Percentiles rank a stretch among this genome's conserved stretches.
Evolutionary conservation across 2,888 invertebrate genomes (phyloP).

Genomic region (Eupeodes luniger): DNA sequence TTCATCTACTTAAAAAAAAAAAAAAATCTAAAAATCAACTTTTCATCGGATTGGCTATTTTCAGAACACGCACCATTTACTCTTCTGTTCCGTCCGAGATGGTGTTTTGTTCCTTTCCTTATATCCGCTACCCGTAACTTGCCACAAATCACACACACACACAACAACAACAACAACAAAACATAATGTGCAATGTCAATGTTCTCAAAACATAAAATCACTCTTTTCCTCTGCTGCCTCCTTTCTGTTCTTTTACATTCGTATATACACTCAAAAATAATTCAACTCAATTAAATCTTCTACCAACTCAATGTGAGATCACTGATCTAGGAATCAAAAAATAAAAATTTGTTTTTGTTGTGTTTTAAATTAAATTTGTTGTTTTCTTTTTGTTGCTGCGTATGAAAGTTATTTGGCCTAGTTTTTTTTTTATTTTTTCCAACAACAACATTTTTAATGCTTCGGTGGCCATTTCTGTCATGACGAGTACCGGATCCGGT

Average conservation of each 20-base stretch:
- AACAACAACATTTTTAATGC: background rate
- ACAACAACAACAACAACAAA: background rate
- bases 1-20: background rate
- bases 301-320: slow-evolving; percentile 5
- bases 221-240: background rate
- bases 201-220: slow-evolving; percentile 67
- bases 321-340: slow-evolving; percentile 27
- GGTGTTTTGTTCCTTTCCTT: background rate
- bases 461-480: slow-evolving; percentile 30
- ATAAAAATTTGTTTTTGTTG: background rate
- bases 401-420: slow-evolving; percentile 43
- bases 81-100: background rate
- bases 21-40: background rate
- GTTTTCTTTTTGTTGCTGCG: background rate
- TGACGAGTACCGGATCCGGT: slow-evolving; percentile 9
- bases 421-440: background rate
- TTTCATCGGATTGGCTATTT: slow-evolving; percentile 33
- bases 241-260: background rate
- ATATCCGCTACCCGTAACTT: background rate
- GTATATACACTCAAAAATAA: slow-evolving; percentile 12
- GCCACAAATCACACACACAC: background rate
- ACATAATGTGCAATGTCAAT: slow-evolving; percentile 69
- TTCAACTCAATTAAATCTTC: background rate
- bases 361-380: background rate
- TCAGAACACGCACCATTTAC: slow-evolving; percentile 41